Conservation (phyloP, 2,888 invertebrate genomes). For the Eupithecia subumbrata region DNA sequence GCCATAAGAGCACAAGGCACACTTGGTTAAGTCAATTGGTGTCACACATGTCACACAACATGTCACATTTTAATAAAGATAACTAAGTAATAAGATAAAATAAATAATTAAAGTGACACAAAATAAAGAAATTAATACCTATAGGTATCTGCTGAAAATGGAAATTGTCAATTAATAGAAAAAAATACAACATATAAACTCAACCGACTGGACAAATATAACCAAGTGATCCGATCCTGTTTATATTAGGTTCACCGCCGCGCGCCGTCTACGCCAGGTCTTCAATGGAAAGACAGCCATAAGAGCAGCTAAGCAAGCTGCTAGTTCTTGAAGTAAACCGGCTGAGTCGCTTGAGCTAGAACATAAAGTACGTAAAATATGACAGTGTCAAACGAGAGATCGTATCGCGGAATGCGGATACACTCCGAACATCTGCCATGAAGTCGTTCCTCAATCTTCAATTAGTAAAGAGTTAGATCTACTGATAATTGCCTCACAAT, state of each 20-base stretch:
- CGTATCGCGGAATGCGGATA: constrained; percentile 37
- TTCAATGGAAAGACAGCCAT: background rate
- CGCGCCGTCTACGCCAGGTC: background rate
- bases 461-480: constrained; percentile 36
- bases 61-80: no score
- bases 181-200: no score
- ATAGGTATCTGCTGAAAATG: no score
- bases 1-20: no score
- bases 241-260: no score
- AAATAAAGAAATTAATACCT: no score
- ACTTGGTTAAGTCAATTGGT: no score
- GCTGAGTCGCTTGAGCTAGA: background rate
- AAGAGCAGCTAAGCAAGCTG: background rate
- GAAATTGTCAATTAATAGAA: no score
- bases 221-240: background rate
- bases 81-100: no score
- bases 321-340: background rate
- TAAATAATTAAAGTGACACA: no score
- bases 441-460: constrained; percentile 27
- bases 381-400: constrained; percentile 29
- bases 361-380: constrained; percentile 23
- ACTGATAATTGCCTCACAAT: constrained; percentile 22
- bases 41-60: no score
- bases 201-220: no score
- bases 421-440: constrained; percentile 38